These are phyloP conservation scores for Neoitamus cyanurus DNA, from an alignment of 2,888 invertebrate genomes.

Conservation along the genomic window DNA sequence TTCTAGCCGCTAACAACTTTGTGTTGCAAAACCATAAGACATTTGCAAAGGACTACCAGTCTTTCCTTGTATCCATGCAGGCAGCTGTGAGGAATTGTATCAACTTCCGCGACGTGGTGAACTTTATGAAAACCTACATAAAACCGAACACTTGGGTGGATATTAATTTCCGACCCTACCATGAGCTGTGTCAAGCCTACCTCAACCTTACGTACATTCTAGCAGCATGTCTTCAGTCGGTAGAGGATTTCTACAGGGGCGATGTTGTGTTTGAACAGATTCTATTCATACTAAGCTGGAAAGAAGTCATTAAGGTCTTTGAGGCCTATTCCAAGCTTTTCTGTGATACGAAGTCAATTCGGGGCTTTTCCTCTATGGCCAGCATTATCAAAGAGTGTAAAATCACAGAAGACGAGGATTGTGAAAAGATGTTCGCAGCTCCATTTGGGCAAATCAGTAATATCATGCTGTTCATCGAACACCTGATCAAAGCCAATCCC, in stretches of 20 bases:
- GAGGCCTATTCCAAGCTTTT: conserved; percentile 77
- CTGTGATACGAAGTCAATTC: conserved; percentile 79
- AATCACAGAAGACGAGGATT: conserved; percentile 57
- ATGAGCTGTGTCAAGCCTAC: conserved; percentile 71
- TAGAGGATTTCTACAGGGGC: conserved; percentile 77
- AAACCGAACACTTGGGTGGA: not conserved
- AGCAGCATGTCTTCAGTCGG: conserved; percentile 74
- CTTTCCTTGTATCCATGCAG: conserved; percentile 71
- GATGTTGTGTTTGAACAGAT: conserved; percentile 76
- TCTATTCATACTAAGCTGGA: conserved; percentile 75
- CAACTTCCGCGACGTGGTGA: conserved; percentile 27
- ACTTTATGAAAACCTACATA: conserved; percentile 15
- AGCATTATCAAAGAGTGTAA: conserved; percentile 69
- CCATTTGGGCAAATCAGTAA: conserved; percentile 61
- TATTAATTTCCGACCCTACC: not conserved
- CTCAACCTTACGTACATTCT: conserved; percentile 76
- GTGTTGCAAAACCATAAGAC: conserved; percentile 60
- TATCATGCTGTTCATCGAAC: conserved; percentile 61
- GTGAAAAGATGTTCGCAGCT: conserved; percentile 60
- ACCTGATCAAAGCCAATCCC: conserved; percentile 57
- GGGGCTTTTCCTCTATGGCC: conserved; percentile 76
- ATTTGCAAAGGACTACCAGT: conserved; percentile 59
- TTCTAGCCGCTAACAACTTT: conserved; percentile 56
- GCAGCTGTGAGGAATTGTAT: conserved; percentile 59
- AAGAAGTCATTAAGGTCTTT: conserved; percentile 78